Base-by-base conservation (phyloP, 2,797 vertebrate species). In the Podarcis lilfordi region DNA sequence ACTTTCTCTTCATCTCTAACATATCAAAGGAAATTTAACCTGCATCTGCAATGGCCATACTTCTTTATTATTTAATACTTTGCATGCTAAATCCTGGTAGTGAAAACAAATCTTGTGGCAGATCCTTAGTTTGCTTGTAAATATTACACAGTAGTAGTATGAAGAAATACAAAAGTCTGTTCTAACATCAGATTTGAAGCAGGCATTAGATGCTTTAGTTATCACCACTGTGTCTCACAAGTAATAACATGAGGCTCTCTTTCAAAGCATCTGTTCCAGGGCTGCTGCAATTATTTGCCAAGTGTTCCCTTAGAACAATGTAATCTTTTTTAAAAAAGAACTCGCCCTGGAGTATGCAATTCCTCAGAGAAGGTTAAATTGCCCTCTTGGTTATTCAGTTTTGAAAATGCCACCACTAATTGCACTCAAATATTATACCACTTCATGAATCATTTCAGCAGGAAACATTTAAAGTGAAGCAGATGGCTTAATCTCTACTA, bases 341-440 rank as follows among this genome's bases (percentile, higher is more conserved):
- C 81, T 84, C 93, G 82, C 35, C 88, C 88, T 87, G 91, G n/a
- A 92, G 76, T 84, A 88, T 78, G 35, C 72, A 86, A 68, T 81
- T 93, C 91, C 95, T 93, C 90, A 90, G 86, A 93, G 45, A 91
- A 88, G 88, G 72, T 91, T 95, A 89, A 91, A 94, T 45, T 92
- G 92, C 66, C 77, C 83, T 92, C 91, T 94, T 86, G 81, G 76
- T 87, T 92, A 90, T 83, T 93, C 75, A 8, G 0, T 91, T 95
- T 93, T 94, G 85, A 94, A 96, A 96, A 96, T 88, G 89, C 13
- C 89, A 92, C 61, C 85, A 84, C 55, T 95, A 94, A 94, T 95
- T 93, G 93, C 71, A 80, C 55, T 77, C 77, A 95, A 94, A 88
- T 91, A 94, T 74, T 90, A 80, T 80, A 91, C 55, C 32, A 94